These are phyloP conservation scores for Podargus strigoides DNA, from an alignment of 2,797 vertebrate genomes.

Conservation along the genomic window DNA sequence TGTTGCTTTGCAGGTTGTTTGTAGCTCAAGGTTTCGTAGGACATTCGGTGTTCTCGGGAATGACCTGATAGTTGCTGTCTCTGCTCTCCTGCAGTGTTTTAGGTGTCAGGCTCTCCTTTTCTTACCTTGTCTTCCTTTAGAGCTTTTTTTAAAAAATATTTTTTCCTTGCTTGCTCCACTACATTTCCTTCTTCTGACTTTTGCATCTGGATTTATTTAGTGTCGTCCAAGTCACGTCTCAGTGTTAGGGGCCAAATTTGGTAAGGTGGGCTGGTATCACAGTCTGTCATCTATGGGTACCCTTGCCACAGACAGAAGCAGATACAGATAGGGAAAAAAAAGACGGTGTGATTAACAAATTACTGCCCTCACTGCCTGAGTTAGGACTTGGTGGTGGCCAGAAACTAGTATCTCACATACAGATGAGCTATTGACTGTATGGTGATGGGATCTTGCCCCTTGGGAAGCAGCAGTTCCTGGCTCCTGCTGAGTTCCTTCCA, in stretches of 20 bases:
- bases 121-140: not conserved
- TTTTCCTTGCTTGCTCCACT: not conserved
- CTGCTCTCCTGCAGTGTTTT: not conserved
- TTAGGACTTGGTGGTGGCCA: not conserved
- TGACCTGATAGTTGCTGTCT: not conserved
- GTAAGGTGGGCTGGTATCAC: not conserved
- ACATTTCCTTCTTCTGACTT: not conserved
- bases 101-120: not conserved
- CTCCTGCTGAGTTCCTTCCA: slow-evolving; percentile 32
- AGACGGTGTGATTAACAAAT: not conserved
- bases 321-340: not conserved
- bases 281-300: not conserved
- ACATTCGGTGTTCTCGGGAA: not conserved
- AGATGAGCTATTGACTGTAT: not conserved
- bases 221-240: not conserved
- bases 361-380: not conserved
- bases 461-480: slow-evolving; percentile 28
- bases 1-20: not conserved
- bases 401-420: not conserved
- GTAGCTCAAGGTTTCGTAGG: not conserved
- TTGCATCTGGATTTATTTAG: not conserved
- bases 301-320: not conserved
- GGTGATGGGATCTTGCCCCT: not conserved
- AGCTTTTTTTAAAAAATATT: not conserved
- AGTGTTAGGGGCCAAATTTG: not conserved